Evolutionary conservation across 2,113 vertebrate species (phyloP), one percentile per base, ranked within the genome.

Genomic region (Sceloporus undulatus): DNA sequence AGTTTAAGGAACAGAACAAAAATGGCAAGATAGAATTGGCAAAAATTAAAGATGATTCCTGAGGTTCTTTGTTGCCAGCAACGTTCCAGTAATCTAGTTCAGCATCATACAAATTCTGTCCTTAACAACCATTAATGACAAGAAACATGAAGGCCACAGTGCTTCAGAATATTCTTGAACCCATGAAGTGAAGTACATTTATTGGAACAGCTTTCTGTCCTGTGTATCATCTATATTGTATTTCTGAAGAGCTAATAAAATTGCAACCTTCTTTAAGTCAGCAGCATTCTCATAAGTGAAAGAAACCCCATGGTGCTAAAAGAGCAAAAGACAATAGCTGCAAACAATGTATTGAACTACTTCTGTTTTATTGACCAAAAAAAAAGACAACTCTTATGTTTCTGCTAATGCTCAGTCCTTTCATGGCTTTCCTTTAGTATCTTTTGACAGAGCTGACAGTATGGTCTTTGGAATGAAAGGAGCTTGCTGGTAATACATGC

Each of bases 231-330:
- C 11, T 56, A 18, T 79, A 79, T 9, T 9, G 54, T 29, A 13
- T 59, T 40, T 38, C 52, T 81, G 4, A 48, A 54, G 29, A 48
- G 19, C 21, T 82, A 82, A 66, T 82, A 6, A 27, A 90, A 74
- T 73, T 56, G 56, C 74, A 42, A 10, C 16, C 13, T 56, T 54
- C 80, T 25, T 84, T 48, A 87, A 90, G 56, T 40, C 42, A n/a
- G 79, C n/a, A 74, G 10, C 38, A 16, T n/a, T 87, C 80, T 87
- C 70, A 54, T 56, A 84, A 68, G 25, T 62, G 40, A 40, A 23
- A 56, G 19, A 29, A 40, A 29, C 3, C 52, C 21, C 8, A 27
- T 7, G 1, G 65, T 11, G 52, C 16, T 29, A 4, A 75, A 80
- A 68, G 8, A 56, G 10, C 34, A 54, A n/a, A 76, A 56, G 25